Evolutionary conservation across 1,140 invertebrate species (phyloP).

Genomic region (Nylanderia fulva): DNA sequence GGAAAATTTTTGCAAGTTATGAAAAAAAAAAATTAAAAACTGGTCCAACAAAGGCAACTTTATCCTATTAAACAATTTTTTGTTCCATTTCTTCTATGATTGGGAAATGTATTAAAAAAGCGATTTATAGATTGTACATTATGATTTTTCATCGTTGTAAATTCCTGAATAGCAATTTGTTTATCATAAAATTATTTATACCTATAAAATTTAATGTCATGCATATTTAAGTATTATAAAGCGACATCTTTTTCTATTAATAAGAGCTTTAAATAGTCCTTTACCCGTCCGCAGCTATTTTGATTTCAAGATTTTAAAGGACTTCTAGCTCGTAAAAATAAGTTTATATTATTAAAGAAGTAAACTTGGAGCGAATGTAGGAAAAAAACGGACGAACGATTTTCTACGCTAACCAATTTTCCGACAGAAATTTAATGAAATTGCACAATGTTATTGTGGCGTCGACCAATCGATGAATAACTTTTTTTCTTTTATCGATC

Average conservation of each 20-base stretch:
- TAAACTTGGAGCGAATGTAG: background rate
- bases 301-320: constrained; percentile 26
- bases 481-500: constrained; percentile 5
- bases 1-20: too few relatives aligned
- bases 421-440: constrained; percentile 31
- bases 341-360: constrained; percentile 30
- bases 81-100: background rate
- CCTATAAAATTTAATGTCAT: background rate
- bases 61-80: too few relatives aligned
- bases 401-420: constrained; percentile 34
- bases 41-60: too few relatives aligned
- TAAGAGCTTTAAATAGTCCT: constrained; percentile 9
- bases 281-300: background rate
- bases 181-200: background rate
- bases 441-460: constrained; percentile 6
- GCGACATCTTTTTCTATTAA: constrained; percentile 9
- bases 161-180: background rate
- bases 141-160: background rate
- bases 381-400: constrained; percentile 39
- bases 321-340: constrained; percentile 24
- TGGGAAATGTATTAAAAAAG: background rate
- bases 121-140: background rate
- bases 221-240: background rate
- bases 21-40: too few relatives aligned
- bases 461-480: constrained; percentile 9